Conservation (phyloP, 1,140 invertebrate genomes). For the Aplysia californica region DNA sequence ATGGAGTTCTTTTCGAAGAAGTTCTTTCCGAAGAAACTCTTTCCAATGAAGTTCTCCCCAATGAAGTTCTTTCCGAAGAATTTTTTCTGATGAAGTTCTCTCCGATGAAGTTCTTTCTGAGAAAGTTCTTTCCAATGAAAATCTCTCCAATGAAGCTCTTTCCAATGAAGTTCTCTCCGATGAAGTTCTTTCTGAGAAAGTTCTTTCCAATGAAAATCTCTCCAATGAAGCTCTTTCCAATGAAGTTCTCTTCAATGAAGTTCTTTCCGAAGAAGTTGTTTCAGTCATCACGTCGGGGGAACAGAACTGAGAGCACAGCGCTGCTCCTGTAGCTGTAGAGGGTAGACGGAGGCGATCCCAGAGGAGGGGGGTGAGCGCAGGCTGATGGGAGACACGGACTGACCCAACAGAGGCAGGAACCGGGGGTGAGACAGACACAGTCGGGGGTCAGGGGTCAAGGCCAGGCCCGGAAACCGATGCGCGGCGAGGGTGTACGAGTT, state of each 20-base stretch:
- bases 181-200: neutral
- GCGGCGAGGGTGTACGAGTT: neutral
- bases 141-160: too few species aligned
- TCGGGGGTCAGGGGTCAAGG: constrained; percentile 9
- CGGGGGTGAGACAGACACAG: neutral
- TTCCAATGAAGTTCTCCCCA: too few species aligned
- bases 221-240: neutral
- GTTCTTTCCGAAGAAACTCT: too few species aligned
- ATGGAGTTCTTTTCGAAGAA: too few species aligned
- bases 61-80: too few species aligned
- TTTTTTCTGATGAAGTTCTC: too few species aligned
- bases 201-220: neutral
- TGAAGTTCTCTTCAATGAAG: neutral
- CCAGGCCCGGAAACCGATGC: neutral
- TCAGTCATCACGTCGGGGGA: neutral
- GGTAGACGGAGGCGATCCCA: neutral
- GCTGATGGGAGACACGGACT: neutral
- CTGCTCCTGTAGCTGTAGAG: neutral
- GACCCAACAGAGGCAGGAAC: constrained; percentile 14
- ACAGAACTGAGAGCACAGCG: neutral
- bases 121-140: too few species aligned
- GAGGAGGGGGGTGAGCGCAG: neutral
- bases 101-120: too few species aligned
- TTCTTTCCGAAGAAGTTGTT: too few species aligned
- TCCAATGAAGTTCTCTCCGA: too few species aligned